Evolutionary conservation across 2,888 invertebrate genomes (phyloP).

Genomic region (Euzophera pinguis): DNA sequence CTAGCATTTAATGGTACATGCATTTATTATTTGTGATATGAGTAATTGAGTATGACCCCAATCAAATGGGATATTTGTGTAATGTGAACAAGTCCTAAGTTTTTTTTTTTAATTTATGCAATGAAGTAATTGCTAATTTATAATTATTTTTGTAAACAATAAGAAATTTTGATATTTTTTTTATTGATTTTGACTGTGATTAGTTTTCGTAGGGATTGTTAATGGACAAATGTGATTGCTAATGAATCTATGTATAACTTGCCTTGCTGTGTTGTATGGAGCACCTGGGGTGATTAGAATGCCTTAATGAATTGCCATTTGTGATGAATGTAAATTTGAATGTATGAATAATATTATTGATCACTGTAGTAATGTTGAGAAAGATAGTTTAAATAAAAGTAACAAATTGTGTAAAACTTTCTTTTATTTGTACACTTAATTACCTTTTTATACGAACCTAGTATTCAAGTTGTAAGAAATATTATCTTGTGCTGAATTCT

Average conservation of each 20-base stretch:
- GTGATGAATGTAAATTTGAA: slow-evolving; percentile 65
- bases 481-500: too few relatives aligned
- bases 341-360: slow-evolving; percentile 51
- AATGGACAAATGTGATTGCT: slow-evolving; percentile 9
- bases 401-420: slow-evolving; percentile 63
- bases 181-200: slow-evolving; percentile 10
- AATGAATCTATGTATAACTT: slow-evolving; percentile 28
- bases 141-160: slow-evolving; percentile 6
- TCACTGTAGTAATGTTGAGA: slow-evolving; percentile 72
- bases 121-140: slow-evolving; percentile 1
- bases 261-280: slow-evolving; percentile 40
- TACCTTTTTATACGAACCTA: neutral
- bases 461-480: neutral
- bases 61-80: too few relatives aligned
- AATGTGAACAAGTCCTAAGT: neutral
- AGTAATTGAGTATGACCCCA: too few relatives aligned
- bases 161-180: slow-evolving; percentile 20
- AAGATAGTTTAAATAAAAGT: slow-evolving; percentile 65
- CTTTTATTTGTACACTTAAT: slow-evolving; percentile 38
- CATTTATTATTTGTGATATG: too few relatives aligned
- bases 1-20: too few relatives aligned
- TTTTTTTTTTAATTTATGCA: slow-evolving; percentile 1
- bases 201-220: slow-evolving; percentile 16
- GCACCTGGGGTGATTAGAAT: slow-evolving; percentile 44
- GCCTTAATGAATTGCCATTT: slow-evolving; percentile 70